Percentiles rank a stretch among this genome's conserved stretches.
Conservation (phyloP, 1,140 invertebrate species). For the Drosophila aff. region DNA sequence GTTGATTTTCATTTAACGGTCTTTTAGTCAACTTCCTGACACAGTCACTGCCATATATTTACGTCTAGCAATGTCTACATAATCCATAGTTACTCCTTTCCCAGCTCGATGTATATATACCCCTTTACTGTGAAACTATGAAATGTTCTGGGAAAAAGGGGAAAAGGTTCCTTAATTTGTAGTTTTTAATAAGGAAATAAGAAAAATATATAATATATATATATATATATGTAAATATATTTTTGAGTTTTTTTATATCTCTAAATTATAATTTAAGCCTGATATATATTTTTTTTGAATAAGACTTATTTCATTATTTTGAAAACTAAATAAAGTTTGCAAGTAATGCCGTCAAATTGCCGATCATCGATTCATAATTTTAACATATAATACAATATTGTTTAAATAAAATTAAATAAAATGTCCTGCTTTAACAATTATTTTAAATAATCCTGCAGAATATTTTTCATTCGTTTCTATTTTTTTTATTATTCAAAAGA, state of each 20-base stretch:
- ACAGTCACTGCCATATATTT: conserved; percentile 81
- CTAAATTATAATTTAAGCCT: not conserved
- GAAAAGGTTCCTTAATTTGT: too few species aligned
- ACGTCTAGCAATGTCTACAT: conserved; percentile 71
- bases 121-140: not conserved
- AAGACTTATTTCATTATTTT: not conserved
- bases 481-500: not conserved
- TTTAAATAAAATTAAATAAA: too few species aligned
- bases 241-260: too few species aligned
- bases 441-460: not conserved
- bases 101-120: not conserved
- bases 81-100: conserved; percentile 44
- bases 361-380: not conserved
- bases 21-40: conserved; percentile 84
- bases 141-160: too few species aligned
- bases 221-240: too few species aligned
- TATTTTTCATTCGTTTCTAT: not conserved
- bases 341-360: not conserved
- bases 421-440: not conserved
- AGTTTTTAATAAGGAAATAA: too few species aligned
- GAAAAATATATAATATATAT: too few species aligned
- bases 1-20: conserved; percentile 83
- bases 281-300: not conserved
- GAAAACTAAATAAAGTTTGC: not conserved
- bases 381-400: not conserved